phyloP scores from a whole-genome alignment of 2,113 vertebrate species.

The Petromus typicus region DNA sequence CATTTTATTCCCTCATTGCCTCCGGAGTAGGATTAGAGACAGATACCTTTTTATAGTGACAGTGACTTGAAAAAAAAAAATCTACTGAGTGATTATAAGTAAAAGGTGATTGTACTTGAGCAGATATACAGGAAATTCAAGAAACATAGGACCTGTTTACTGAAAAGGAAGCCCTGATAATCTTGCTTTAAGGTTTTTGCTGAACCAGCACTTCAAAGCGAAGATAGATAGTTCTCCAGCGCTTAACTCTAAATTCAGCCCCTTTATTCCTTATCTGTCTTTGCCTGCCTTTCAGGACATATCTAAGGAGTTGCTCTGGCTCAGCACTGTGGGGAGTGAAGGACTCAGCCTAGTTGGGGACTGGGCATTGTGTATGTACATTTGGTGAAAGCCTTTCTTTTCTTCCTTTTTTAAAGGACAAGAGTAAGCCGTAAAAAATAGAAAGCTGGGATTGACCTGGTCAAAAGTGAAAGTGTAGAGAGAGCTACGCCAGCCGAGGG shows the following conservation, averaged over 20 bases:
- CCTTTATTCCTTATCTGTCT: neutral
- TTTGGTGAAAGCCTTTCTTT: neutral
- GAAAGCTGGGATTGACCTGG: neutral
- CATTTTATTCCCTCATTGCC: neutral
- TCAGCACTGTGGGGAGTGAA: neutral
- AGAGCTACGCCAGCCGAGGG: neutral
- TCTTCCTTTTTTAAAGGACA: neutral
- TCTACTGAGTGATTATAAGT: slow-evolving; percentile 36
- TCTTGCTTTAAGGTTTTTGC: slow-evolving; percentile 24
- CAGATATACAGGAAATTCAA: neutral
- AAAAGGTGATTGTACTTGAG: slow-evolving; percentile 18
- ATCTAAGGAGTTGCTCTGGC: neutral
- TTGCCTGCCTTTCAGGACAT: slow-evolving; percentile 29
- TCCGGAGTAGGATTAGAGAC: neutral
- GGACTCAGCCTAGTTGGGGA: neutral
- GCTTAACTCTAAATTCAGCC: neutral
- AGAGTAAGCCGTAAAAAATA: slow-evolving; percentile 19
- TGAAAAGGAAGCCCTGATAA: neutral
- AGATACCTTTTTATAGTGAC: slow-evolving; percentile 36
- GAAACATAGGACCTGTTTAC: neutral
- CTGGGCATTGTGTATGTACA: neutral
- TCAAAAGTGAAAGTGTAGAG: neutral
- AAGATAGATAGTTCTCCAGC: neutral
- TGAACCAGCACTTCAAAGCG: neutral
- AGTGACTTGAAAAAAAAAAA: slow-evolving; percentile 39